Percentiles rank a stretch among this genome's conserved stretches.
Evolutionary conservation across 2,113 vertebrate species (phyloP).

Genomic region (Melanerpes formicivorus): DNA sequence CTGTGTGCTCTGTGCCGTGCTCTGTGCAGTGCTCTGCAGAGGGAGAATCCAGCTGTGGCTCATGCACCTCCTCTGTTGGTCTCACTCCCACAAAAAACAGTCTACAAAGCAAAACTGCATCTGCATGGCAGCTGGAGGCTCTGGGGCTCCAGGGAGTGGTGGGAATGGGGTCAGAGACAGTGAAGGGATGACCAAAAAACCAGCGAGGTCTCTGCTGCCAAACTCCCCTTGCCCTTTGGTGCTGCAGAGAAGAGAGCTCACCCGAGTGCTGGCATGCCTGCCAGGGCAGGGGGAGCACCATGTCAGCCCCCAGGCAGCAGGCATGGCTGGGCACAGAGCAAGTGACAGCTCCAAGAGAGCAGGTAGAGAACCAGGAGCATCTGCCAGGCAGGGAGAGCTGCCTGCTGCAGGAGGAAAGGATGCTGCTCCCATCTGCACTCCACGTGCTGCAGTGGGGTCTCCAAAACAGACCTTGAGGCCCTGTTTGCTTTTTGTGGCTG

Average conservation of each 20-base stretch:
- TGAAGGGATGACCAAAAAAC: neutral
- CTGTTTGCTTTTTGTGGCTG: neutral
- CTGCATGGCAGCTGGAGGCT: neutral
- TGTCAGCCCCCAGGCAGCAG: rapidly evolving
- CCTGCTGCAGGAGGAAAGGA: neutral
- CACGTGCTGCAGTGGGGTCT: rapidly evolving
- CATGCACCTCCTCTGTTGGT: neutral
- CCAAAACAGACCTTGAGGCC: rapidly evolving
- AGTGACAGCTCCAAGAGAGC: neutral
- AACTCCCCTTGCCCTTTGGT: neutral
- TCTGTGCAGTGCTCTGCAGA: neutral
- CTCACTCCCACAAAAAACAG: neutral
- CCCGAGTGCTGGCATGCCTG: neutral
- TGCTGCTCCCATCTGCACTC: neutral
- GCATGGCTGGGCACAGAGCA: neutral
- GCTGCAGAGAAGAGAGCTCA: neutral
- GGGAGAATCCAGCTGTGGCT: neutral
- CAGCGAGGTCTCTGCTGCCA: neutral
- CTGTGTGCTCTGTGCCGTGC: neutral
- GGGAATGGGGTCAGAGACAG: slow-evolving; percentile 24
- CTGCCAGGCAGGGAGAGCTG: neutral
- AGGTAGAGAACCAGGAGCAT: neutral
- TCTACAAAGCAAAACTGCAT: neutral
- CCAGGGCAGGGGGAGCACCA: neutral
- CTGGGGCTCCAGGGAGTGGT: neutral